Percentiles rank a stretch among this genome's conserved stretches.
Conservation (phyloP, 2,888 invertebrate genomes). For the Lamproptera curius region DNA sequence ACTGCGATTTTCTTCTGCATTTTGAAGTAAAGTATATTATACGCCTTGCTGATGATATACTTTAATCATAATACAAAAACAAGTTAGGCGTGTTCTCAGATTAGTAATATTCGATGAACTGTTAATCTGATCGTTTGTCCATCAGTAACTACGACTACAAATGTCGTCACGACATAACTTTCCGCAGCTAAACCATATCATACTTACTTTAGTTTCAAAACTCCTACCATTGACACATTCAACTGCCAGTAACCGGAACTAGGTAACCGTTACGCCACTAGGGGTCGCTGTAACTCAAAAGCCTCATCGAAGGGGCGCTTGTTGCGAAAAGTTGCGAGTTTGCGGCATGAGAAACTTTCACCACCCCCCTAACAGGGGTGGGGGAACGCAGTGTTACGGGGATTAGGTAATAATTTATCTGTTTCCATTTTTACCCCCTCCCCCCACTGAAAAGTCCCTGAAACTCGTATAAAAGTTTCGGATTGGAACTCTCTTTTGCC, state of each 20-base stretch:
- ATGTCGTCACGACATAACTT: too few relatives aligned
- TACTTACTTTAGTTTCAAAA: too few relatives aligned
- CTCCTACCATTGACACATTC: slow-evolving; percentile 4
- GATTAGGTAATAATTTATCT: slow-evolving; percentile 61
- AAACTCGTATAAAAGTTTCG: slow-evolving; percentile 22
- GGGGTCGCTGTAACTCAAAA: slow-evolving; percentile 35
- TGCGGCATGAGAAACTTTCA: slow-evolving; percentile 39
- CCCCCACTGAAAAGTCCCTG: slow-evolving; percentile 24
- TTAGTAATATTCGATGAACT: too few relatives aligned
- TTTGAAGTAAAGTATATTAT: too few relatives aligned
- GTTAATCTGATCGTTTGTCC: too few relatives aligned
- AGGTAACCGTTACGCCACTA: slow-evolving; percentile 1
- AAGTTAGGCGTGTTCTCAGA: too few relatives aligned
- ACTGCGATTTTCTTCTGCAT: too few relatives aligned
- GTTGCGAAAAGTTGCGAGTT: slow-evolving; percentile 51
- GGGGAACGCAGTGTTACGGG: slow-evolving; percentile 45
- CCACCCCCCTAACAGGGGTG: slow-evolving; percentile 33
- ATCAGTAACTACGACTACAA: too few relatives aligned
- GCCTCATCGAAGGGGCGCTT: slow-evolving; percentile 37
- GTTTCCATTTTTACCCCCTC: slow-evolving; percentile 32
- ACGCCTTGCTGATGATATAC: too few relatives aligned
- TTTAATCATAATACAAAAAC: too few relatives aligned
- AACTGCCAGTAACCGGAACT: slow-evolving; percentile 9
- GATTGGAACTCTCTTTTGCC: background rate
- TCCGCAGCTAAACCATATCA: too few relatives aligned